Conservation (phyloP, 2,888 invertebrate species). For the Drosophila recens region DNA sequence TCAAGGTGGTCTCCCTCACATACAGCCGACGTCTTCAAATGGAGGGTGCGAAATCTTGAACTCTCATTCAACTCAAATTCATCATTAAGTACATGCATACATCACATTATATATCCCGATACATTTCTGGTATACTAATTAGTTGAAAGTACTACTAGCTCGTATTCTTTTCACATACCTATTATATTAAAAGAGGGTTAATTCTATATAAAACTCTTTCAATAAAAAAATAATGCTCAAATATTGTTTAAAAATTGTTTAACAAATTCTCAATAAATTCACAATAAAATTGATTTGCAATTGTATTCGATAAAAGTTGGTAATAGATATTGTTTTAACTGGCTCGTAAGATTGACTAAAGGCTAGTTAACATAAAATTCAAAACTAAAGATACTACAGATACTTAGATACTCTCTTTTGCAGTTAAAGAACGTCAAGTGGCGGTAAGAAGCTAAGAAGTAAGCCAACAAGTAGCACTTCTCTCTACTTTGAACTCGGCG, state of each 20-base stretch:
- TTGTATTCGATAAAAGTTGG: neutral
- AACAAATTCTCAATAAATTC: no score
- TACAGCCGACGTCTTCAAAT: constrained; percentile 31
- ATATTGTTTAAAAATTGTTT: no score
- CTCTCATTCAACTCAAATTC: neutral
- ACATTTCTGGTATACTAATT: neutral
- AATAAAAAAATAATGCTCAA: neutral
- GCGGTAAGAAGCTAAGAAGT: constrained; percentile 5
- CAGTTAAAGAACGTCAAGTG: neutral
- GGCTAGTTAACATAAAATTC: neutral
- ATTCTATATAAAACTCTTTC: neutral
- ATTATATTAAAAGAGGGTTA: neutral
- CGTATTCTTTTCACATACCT: neutral
- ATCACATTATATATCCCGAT: neutral
- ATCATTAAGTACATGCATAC: neutral
- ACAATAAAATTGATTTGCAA: neutral
- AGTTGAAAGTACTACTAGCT: neutral
- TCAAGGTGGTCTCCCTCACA: constrained; percentile 42
- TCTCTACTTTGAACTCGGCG: neutral
- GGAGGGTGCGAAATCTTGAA: neutral
- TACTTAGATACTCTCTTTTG: neutral
- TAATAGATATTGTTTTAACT: no score
- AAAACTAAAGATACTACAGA: neutral
- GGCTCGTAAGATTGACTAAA: neutral
- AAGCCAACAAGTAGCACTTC: constrained; percentile 15